Evolutionary conservation across 2,888 invertebrate genomes (phyloP), one percentile per base, ranked within the genome.

Genomic region (Scotopteryx bipunctaria): DNA sequence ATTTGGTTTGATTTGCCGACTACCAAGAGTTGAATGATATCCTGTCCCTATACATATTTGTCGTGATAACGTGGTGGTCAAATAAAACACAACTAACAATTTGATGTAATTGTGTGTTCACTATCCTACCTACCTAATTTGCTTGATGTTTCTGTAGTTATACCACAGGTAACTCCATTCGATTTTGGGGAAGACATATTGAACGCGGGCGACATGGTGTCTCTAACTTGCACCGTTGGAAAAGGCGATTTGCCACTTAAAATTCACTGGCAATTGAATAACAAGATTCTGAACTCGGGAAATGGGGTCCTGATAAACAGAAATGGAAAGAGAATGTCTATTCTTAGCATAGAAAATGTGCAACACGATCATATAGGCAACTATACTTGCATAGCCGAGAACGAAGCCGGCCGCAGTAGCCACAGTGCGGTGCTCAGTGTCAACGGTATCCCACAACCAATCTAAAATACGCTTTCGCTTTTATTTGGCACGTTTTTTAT

Each of bases 81-180:
- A 29, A 32, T 15, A 35, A n/a, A 49, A 15, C 15, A 31, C 31
- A 42, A 31, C 43, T 50, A 50, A 43, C 17, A 21, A 31, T 15
- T 40, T 15, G 11, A 21, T 36, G n/a, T 31, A 21, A 36, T 25
- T 31, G 35, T 51, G 35, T 42, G 19, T 31, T 17, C 36, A 45
- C 42, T 14, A 17, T 27, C 43, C 17, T n/a, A 5, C 17, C n/a
- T 27, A 11, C 17, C 25, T 35, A 14, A 36, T 43, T 37, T 44
- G 25, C 29, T 50, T 14, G n/a, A n/a, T n/a, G n/a, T n/a, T n/a
- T n/a, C n/a, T n/a, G n/a, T 83, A 96, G 96, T 95, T 81, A 91
- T 93, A 67, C 96, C 96, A 54, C 95, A 95, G 92, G 95, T 96
- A 66, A 93, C 94, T 55, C 93, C 94, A 33, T 95, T 96, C 73